Percentiles rank a stretch among this genome's conserved stretches.
Evolutionary conservation across 1,140 invertebrate species (phyloP).

Genomic region (Pachyrhynchus sulphureomaculatus): DNA sequence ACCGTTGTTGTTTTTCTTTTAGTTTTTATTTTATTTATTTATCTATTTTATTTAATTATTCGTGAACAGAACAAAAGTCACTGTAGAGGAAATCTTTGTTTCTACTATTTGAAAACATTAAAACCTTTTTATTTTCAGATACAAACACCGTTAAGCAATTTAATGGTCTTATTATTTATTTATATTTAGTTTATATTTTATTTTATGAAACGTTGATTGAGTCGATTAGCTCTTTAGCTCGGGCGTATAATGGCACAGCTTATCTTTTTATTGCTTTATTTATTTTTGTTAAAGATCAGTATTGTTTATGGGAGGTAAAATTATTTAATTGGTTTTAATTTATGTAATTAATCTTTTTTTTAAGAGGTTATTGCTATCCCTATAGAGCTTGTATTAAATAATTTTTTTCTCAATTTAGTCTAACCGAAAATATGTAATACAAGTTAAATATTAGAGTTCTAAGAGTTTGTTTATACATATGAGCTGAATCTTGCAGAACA

Average conservation of each 20-base stretch:
- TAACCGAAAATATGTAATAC: no score
- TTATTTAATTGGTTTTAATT: background rate
- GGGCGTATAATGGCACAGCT: constrained; percentile 7
- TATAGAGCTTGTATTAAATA: no score
- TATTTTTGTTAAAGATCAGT: constrained; percentile 7
- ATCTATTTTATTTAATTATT: no score
- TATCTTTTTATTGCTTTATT: constrained; percentile 16
- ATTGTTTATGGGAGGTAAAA: constrained; percentile 15
- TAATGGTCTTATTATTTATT: constrained; percentile 13
- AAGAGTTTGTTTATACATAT: no score
- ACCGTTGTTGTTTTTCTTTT: no score
- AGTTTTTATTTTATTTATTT: no score
- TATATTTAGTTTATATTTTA: constrained; percentile 15
- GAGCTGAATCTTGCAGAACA: no score
- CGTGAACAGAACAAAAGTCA: no score
- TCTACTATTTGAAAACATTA: background rate
- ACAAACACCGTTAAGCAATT: constrained; percentile 4
- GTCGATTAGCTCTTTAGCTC: constrained; percentile 7
- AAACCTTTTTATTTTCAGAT: background rate
- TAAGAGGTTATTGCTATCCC: background rate
- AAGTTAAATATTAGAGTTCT: no score
- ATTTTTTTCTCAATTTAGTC: no score
- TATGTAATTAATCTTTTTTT: constrained; percentile 6
- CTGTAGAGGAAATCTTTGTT: no score
- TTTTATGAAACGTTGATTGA: constrained; percentile 20